Evolutionary conservation across 2,888 invertebrate genomes (phyloP).

Genomic region (Andrena fulva): DNA sequence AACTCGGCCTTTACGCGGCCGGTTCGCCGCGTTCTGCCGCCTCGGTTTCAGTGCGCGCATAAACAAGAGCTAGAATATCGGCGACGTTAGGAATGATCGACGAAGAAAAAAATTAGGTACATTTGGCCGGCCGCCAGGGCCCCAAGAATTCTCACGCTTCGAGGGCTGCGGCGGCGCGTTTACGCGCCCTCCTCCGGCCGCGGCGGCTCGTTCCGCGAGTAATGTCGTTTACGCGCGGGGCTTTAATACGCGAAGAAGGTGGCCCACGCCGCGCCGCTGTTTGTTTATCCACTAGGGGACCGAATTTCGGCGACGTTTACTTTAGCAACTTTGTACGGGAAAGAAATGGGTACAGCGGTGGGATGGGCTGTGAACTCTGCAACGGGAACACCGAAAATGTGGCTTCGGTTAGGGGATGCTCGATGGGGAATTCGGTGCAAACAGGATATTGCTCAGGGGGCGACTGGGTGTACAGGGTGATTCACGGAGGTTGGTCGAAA

Average conservation of each 20-base stretch:
- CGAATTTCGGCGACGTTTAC: background rate
- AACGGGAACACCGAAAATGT: background rate
- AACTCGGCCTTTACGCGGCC: too few relatives aligned
- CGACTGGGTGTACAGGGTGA: background rate
- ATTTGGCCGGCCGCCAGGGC: slow-evolving; percentile 48
- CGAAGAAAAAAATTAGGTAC: slow-evolving; percentile 43
- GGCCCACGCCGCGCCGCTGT: too few relatives aligned
- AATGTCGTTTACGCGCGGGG: slow-evolving; percentile 6
- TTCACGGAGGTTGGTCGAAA: background rate
- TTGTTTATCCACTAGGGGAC: background rate
- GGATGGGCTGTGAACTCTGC: background rate
- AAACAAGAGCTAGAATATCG: slow-evolving; percentile 58
- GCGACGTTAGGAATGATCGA: slow-evolving; percentile 57
- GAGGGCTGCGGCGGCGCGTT: background rate
- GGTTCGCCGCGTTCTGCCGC: background rate
- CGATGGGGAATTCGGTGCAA: background rate
- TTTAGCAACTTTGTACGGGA: background rate
- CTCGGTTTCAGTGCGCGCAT: slow-evolving; percentile 34
- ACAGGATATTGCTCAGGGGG: background rate
- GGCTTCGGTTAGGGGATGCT: background rate
- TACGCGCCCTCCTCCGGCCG: background rate
- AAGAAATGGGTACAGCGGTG: background rate
- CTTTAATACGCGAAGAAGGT: too few relatives aligned
- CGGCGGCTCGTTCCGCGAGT: background rate
- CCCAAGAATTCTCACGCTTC: slow-evolving; percentile 52